Percentiles rank a stretch among this genome's conserved stretches.
phyloP scores from a whole-genome alignment of 2,888 invertebrate species.

The Stenodera caucasica region DNA sequence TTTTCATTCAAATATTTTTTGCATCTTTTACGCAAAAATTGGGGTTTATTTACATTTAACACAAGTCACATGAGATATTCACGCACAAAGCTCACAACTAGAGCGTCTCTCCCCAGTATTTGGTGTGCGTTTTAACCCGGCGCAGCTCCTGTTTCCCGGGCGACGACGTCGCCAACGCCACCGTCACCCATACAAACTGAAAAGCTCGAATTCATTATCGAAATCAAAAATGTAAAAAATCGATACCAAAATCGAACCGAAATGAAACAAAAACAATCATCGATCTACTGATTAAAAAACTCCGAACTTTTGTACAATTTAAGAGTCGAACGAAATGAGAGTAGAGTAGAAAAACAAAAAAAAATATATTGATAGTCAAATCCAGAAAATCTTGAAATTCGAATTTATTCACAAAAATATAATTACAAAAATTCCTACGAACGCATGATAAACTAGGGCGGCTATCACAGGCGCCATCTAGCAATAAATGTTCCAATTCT shows the following conservation, averaged over 20 bases:
- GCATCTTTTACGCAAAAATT: not conserved
- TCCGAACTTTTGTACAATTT: too few species aligned
- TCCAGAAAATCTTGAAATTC: not conserved
- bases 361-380: too few species aligned
- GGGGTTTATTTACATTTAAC: not conserved
- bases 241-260: too few species aligned
- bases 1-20: not conserved
- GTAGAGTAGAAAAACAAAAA: too few species aligned
- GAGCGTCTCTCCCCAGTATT: constrained; percentile 16
- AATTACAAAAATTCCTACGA: too few species aligned
- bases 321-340: too few species aligned
- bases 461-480: constrained; percentile 12
- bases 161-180: constrained; percentile 13
- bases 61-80: constrained; percentile 12
- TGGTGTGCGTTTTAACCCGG: constrained; percentile 24
- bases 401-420: not conserved
- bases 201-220: not conserved
- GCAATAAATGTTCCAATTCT: constrained; percentile 4
- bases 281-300: too few species aligned
- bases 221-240: too few species aligned
- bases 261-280: too few species aligned
- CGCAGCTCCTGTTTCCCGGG: constrained; percentile 28
- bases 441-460: not conserved
- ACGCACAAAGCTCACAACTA: constrained; percentile 23
- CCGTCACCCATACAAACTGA: not conserved